Evolutionary conservation across 1,140 invertebrate species (phyloP), one percentile per base, ranked within the genome.

Genomic region (Oryctes rhinoceros): DNA sequence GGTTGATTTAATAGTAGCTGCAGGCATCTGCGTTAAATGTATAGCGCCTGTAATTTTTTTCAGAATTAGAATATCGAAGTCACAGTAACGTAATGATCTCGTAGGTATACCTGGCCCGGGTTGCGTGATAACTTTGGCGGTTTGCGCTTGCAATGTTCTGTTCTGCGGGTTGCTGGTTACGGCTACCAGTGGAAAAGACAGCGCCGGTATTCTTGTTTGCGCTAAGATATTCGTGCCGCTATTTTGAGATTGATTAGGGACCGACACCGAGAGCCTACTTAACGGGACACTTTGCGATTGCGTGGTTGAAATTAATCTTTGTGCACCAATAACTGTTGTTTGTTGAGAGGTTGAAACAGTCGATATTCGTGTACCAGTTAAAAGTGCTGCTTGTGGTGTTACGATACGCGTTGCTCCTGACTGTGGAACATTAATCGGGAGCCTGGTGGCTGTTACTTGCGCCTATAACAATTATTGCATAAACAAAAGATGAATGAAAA

Each of bases 81-180:
- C 5, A 62, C 15, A 62, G 9, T 62, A 62, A 62, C 9, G 13
- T 24, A 71, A 71, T 71, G 11, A 35, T 20, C 7, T 62, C 13
- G 0, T 44, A 44, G 9, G 20, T 20, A 62, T 71, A 85, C 84
- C 84, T 84, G 84, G 85, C 71, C 82, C 79, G 18, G 39, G 82
- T 80, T 86, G 85, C 9, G 85, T 84, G 35, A 87, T 87, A 78
- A 87, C 85, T 82, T 87, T 87, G 76, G 86, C 81, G 3, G 81
- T 82, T 78, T 86, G 85, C n/a, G 83, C 82, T 35, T 84, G 81
- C n/a, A 85, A 79, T 37, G 78, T 83, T 76, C 85, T 81, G 7
- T 79, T 59, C 13, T 83, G 80, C 13, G 84, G 75, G 35, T 82
- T 82, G 83, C 85, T 86, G 13, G 86, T 84, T 9, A 87, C 83